phyloP scores from a whole-genome alignment of 2,113 vertebrate genomes.

The Microcebus lehilahytsara region DNA sequence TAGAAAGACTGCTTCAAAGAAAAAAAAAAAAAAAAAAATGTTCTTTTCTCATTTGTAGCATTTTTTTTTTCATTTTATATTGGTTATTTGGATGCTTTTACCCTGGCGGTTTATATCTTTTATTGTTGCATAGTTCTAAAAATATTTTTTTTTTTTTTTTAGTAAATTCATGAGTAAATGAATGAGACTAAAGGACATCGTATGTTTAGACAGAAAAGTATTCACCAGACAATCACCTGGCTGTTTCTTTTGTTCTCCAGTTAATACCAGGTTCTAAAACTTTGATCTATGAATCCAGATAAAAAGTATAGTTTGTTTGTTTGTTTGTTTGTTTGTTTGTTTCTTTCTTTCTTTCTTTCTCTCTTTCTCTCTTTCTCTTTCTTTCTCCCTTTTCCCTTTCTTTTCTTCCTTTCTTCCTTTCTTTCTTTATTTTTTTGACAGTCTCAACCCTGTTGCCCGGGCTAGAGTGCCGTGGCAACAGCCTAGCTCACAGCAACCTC shows the following conservation, averaged over 20 bases:
- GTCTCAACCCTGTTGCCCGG: too few relatives aligned
- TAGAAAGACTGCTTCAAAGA: background rate
- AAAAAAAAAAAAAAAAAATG: background rate
- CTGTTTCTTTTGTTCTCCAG: background rate
- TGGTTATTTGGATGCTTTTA: background rate
- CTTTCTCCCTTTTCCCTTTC: too few relatives aligned
- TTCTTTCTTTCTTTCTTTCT: too few relatives aligned
- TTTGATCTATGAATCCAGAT: background rate
- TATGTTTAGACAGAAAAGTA: background rate
- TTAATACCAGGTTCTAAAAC: background rate
- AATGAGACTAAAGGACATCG: background rate
- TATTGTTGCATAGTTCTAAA: background rate
- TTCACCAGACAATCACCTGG: background rate
- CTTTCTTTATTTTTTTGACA: too few relatives aligned
- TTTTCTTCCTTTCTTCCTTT: too few relatives aligned
- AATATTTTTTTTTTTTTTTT: background rate
- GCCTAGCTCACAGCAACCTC: too few relatives aligned
- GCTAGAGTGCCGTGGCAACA: too few relatives aligned
- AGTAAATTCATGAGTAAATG: background rate
- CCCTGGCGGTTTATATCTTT: background rate
- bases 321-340: too few relatives aligned
- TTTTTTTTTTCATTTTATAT: background rate
- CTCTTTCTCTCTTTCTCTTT: too few relatives aligned
- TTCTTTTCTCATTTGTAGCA: background rate
- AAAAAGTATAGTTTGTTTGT: constrained; percentile 9